phyloP scores from a whole-genome alignment of 2,797 vertebrate species.

The Phrynocephalus vlangalii region DNA sequence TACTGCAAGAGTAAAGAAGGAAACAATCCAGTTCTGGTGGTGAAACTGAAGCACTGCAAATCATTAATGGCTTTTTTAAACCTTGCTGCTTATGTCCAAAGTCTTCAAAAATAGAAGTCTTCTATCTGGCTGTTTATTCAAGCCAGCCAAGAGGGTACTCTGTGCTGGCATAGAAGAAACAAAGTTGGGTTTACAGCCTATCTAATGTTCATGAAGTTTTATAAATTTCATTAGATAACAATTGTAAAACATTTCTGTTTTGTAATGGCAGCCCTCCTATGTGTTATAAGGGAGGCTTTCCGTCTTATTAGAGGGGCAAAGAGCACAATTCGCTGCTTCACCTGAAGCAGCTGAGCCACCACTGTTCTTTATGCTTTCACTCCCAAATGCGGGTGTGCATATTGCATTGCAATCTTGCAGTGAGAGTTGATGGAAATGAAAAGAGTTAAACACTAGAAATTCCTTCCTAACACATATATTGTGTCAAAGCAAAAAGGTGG shows the following conservation, averaged over 20 bases:
- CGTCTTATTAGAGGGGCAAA: neutral
- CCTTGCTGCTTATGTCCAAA: constrained; percentile 7
- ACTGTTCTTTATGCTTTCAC: neutral
- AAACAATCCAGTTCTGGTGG: constrained; percentile 45
- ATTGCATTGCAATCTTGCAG: neutral
- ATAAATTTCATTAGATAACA: neutral
- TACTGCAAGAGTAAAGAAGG: constrained; percentile 48
- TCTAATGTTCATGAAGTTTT: neutral
- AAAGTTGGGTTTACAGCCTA: neutral
- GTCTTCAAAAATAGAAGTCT: neutral
- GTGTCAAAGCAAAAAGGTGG: too few species aligned
- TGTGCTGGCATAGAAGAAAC: neutral
- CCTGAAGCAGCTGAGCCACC: neutral
- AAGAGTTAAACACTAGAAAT: neutral
- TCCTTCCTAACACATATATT: neutral
- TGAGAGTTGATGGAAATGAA: neutral
- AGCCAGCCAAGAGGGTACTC: neutral
- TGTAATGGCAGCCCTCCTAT: neutral
- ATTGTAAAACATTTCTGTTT: neutral
- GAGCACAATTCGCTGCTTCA: neutral
- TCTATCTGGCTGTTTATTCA: neutral
- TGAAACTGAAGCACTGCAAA: constrained; percentile 45
- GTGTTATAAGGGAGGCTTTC: neutral
- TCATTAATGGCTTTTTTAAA: constrained; percentile 44
- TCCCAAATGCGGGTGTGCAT: neutral